Evolutionary conservation across 1,140 invertebrate species (phyloP).

Genomic region (Drosophila bocki): DNA sequence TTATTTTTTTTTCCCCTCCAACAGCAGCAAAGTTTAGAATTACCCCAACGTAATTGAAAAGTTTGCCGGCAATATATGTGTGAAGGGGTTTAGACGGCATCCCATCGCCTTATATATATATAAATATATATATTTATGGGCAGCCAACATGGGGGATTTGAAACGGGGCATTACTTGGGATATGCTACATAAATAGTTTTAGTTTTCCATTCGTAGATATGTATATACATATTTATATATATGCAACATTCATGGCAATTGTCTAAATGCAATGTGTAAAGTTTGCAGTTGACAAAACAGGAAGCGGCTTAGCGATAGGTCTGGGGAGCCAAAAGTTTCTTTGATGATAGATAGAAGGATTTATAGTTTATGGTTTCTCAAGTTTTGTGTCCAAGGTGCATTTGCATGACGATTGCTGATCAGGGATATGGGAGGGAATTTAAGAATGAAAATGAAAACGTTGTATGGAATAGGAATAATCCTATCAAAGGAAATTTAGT

Average conservation of each 20-base stretch:
- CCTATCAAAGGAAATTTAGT: background rate
- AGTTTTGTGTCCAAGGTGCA: conserved; percentile 28
- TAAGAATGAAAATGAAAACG: background rate
- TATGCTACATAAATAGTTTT: conserved; percentile 41
- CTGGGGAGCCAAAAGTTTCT: conserved; percentile 24
- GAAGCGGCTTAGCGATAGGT: conserved; percentile 31
- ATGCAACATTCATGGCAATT: conserved; percentile 27
- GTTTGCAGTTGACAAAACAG: conserved; percentile 50
- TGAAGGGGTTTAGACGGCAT: conserved; percentile 4
- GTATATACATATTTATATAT: conserved; percentile 4
- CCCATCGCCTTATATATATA: background rate
- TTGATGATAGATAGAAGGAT: conserved; percentile 44
- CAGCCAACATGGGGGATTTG: conserved; percentile 35
- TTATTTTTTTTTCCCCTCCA: conserved; percentile 5
- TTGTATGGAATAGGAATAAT: background rate
- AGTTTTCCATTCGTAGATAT: conserved; percentile 29
- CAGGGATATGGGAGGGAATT: background rate
- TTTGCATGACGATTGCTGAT: conserved; percentile 26
- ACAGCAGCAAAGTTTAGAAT: conserved; percentile 60
- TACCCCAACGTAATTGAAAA: conserved; percentile 66
- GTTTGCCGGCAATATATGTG: conserved; percentile 46
- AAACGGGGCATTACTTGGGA: conserved; percentile 5
- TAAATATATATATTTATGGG: conserved; percentile 42
- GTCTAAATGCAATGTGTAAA: conserved; percentile 42
- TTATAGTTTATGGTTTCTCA: conserved; percentile 47